Percentiles rank a stretch among this genome's conserved stretches.
Evolutionary conservation across 2,888 invertebrate genomes (phyloP).

Genomic region (Nemoura dubitans): DNA sequence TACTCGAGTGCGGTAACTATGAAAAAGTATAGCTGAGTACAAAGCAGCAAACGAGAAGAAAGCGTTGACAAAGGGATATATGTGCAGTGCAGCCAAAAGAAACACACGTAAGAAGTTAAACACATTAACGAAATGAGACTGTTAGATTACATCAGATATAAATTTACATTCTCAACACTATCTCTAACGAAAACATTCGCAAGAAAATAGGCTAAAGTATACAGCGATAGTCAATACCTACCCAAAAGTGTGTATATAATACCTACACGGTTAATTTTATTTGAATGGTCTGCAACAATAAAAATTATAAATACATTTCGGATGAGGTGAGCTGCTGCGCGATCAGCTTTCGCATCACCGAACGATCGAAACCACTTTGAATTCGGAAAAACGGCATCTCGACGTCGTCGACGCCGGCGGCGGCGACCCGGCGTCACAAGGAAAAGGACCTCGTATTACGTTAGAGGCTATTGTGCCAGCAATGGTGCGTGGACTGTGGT

Average conservation of each 20-base stretch:
- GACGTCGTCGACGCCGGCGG: not conserved
- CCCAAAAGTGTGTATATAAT: no score
- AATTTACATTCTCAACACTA: not conserved
- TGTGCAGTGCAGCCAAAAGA: not conserved
- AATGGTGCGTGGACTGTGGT: not conserved
- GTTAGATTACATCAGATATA: constrained; percentile 13
- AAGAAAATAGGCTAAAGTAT: no score
- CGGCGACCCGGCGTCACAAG: no score
- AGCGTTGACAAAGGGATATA: not conserved
- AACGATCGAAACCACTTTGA: not conserved
- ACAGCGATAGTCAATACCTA: no score
- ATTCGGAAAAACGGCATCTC: not conserved
- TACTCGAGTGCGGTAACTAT: constrained; percentile 27
- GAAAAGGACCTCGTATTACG: not conserved
- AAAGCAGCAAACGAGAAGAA: not conserved
- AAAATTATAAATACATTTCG: no score
- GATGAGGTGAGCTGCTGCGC: no score
- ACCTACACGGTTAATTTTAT: no score
- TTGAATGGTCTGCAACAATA: no score
- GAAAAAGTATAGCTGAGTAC: not conserved
- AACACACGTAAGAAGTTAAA: not conserved
- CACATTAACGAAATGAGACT: constrained; percentile 9
- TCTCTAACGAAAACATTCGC: not conserved
- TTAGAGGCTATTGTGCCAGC: not conserved
- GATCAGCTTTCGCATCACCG: no score